phyloP scores from a whole-genome alignment of 2,888 invertebrate species.

The Leucophenga maculata region DNA sequence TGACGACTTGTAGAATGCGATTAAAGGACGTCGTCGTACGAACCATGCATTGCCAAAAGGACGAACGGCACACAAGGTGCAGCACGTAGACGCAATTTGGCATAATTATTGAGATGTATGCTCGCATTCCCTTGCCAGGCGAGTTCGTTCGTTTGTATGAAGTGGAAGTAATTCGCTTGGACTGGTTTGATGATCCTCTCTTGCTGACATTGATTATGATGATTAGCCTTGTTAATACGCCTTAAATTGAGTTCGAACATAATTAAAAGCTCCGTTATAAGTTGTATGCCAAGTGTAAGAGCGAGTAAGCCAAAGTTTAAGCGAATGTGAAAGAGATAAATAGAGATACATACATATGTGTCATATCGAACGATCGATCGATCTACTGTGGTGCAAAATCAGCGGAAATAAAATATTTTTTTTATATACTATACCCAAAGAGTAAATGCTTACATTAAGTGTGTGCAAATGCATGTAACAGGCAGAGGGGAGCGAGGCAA shows the following conservation, averaged over 20 bases:
- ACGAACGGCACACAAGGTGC: conserved; percentile 32
- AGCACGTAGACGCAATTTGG: conserved; percentile 68
- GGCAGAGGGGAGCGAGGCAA: too few relatives aligned
- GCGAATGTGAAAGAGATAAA: not conserved
- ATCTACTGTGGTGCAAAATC: not conserved
- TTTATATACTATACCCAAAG: too few relatives aligned
- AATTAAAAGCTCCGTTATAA: conserved; percentile 60
- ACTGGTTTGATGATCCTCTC: not conserved
- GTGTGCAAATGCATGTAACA: too few relatives aligned
- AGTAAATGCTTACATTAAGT: too few relatives aligned
- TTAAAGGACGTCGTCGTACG: not conserved
- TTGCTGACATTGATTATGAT: not conserved
- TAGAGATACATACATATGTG: conserved; percentile 36
- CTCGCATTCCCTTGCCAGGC: not conserved
- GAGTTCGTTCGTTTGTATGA: not conserved
- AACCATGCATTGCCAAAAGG: not conserved
- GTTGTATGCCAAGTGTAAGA: not conserved
- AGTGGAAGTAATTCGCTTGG: not conserved
- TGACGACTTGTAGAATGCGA: not conserved
- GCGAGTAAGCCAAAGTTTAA: conserved; percentile 20
- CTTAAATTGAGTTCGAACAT: conserved; percentile 29
- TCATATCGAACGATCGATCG: conserved; percentile 28
- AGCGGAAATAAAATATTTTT: too few relatives aligned
- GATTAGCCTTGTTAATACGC: conserved; percentile 8
- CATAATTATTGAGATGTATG: conserved; percentile 9